Evolutionary conservation across 2,888 invertebrate genomes (phyloP).

Genomic region (Drosophila infuscata): DNA sequence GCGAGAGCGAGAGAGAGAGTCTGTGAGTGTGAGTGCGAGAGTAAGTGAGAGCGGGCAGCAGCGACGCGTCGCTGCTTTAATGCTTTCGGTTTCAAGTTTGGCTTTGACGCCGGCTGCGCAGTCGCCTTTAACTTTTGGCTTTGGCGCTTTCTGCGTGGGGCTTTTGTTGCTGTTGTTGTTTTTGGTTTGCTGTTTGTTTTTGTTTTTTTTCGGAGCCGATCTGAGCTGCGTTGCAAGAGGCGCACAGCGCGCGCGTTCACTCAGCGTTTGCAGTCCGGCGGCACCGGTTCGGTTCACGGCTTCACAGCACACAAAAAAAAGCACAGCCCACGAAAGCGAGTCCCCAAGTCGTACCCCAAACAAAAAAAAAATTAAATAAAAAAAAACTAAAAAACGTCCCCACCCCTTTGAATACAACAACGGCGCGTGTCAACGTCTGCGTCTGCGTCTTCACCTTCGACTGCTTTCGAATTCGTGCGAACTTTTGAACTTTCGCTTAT

Average conservation of each 20-base stretch:
- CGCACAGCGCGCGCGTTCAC: conserved; percentile 83
- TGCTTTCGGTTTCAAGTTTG: conserved; percentile 78
- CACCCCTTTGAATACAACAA: conserved; percentile 25
- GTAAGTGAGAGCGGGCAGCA: conserved; percentile 22
- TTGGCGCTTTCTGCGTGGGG: conserved; percentile 68
- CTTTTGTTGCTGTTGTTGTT: conserved; percentile 40
- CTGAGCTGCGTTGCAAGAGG: conserved; percentile 74
- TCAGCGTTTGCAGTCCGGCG: conserved; percentile 84
- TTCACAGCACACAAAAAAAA: conserved; percentile 33
- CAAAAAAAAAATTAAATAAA: conserved; percentile 22
- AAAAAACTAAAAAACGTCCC: conserved; percentile 6
- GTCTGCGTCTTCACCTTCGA: conserved; percentile 61
- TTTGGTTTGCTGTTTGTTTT: conserved; percentile 4
- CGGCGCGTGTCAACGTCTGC: conserved; percentile 72
- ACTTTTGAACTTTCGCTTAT: conserved; percentile 76
- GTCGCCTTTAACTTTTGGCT: conserved; percentile 60
- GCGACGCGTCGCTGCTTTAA: conserved; percentile 33
- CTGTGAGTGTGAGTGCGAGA: conserved; percentile 8
- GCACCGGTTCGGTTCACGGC: conserved; percentile 84
- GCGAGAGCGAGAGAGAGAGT: conserved; percentile 11
- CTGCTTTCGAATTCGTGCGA: conserved; percentile 75
- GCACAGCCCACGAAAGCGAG: conserved; percentile 29
- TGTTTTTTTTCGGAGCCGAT: conserved; percentile 50
- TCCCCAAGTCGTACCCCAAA: conserved; percentile 32
- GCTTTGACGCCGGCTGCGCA: conserved; percentile 62